Base-by-base conservation (phyloP, 2,113 vertebrate species). In the Butorides virescens region DNA sequence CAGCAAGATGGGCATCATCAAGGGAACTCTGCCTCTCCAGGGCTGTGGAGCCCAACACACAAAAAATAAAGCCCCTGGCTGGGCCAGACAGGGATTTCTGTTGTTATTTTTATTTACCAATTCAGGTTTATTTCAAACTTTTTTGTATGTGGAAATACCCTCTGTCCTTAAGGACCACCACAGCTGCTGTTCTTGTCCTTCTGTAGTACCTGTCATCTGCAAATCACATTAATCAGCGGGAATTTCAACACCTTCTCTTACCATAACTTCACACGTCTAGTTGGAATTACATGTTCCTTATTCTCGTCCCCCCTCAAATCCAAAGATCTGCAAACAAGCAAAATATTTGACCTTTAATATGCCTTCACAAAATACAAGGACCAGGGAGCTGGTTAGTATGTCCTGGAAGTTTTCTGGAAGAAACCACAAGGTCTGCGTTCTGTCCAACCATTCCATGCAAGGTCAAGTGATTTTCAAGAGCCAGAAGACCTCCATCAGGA, bases 211-310 rank as follows among this genome's bases (percentile, higher is more conserved):
- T 46, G 20, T 18, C 34, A 67, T 10, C 44, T 49, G 67, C 59
- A 78, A 85, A 87, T 19, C 77, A 61, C 30, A 47, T 17, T 23
- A 37, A 50, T 21, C 56, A 68, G 59, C 34, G 90, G 46, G 59
- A 79, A 78, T 26, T 74, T 27, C 72, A 71, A 5, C 26, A 47
- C 29, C 29, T 73, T 26, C 55, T 80, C 92, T 97, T 97, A 97
- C 97, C 95, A 27, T 86, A 97, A 68, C 46, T 75, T 96, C 78
- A 95, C 10, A 3, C 0, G 23, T 63, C 91, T 91, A 9, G 46
- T 0, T 62, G 93, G 70, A 87, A 46, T 59, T 21, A 10, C 13
- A 15, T 5, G 34, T 36, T 92, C 88, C 30, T 94, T 84, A 59
- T 55, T 58, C 37, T 83, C 72, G 22, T 95, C 86, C 42, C 63